Base-by-base conservation (phyloP, 1,140 invertebrate genomes). In the Pachypsylla venusta region DNA sequence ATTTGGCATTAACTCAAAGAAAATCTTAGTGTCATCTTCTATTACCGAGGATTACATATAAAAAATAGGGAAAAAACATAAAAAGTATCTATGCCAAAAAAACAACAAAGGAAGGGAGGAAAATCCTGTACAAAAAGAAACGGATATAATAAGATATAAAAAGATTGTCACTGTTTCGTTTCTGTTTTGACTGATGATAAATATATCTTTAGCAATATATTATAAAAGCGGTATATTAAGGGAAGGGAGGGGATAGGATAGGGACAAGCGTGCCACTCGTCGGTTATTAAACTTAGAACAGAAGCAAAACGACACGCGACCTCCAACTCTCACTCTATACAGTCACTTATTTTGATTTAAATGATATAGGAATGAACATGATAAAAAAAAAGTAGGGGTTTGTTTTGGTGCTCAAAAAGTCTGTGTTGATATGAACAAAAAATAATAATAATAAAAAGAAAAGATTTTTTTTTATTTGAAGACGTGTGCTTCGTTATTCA, bases 151-250 rank as follows among this genome's bases (percentile, higher is more conserved):
- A 48, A 48, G 42, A 48, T 48, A 48, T 48, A 48, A 10, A 48
- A 48, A 48, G 42, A 48, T 48, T 48, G 42, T 48, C 42, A 48
- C 42, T 48, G 22, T 19, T 48, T 48, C 16, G 22, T 48, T 48
- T 48, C 42, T 48, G 42, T 48, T 48, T 48, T 48, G 42, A 48
- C 42, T 48, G 42, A 48, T 48, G 42, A 48, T 48, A 48, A 48
- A 48, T 48, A 48, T 48, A 48, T 35, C 7, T 48, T 48, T 48
- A 48, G 42, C 16, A 48, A 48, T 48, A 48, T 48, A 48, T 19
- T 5, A n/a, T n/a, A n/a, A n/a, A 22, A 48, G 42, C 7, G 30
- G 7, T n/a, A n/a, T 48, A 48, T 19, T 22, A 48, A 48, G 16
- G 42, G n/a, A 19, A 48, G 22, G 42, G 42, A n/a, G n/a, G n/a